A percentile compares a stretch with the other conserved stretches of the same genome.
Evolutionary conservation across 2,888 invertebrate species (phyloP).

Genomic region (Adineta ricciae): DNA sequence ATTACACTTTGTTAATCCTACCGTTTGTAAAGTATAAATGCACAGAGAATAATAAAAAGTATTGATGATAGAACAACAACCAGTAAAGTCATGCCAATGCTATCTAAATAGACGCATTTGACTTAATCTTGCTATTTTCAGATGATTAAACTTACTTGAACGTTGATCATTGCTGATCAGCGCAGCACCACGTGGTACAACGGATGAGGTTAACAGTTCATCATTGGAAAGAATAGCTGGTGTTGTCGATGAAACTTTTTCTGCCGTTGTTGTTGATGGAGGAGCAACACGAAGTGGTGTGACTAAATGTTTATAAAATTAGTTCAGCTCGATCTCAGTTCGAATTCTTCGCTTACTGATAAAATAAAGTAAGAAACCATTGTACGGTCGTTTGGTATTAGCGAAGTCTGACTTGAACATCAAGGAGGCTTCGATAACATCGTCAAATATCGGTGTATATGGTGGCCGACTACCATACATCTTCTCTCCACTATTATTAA

Average conservation of each 20-base stretch:
- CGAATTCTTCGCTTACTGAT: no score
- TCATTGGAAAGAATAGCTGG: neutral
- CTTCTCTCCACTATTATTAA: conserved; percentile 20
- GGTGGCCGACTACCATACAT: neutral
- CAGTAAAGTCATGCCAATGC: neutral
- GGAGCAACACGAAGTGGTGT: neutral
- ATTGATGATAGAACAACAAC: neutral
- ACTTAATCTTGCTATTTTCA: no score
- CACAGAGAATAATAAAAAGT: neutral
- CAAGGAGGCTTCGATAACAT: neutral
- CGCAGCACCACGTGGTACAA: neutral
- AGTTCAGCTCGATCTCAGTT: no score
- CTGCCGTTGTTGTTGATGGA: neutral
- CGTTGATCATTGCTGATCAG: neutral
- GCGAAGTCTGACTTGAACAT: neutral
- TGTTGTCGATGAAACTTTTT: neutral
- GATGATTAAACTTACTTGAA: neutral
- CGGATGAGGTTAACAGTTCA: neutral
- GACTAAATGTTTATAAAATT: no score
- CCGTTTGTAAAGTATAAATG: conserved; percentile 21
- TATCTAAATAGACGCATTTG: neutral
- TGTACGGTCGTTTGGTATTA: neutral
- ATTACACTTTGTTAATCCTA: neutral
- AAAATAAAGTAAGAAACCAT: conserved; percentile 17
- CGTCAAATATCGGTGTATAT: neutral